Base-by-base conservation (phyloP, 2,888 invertebrate genomes). In the Priocnemis perturbator region DNA sequence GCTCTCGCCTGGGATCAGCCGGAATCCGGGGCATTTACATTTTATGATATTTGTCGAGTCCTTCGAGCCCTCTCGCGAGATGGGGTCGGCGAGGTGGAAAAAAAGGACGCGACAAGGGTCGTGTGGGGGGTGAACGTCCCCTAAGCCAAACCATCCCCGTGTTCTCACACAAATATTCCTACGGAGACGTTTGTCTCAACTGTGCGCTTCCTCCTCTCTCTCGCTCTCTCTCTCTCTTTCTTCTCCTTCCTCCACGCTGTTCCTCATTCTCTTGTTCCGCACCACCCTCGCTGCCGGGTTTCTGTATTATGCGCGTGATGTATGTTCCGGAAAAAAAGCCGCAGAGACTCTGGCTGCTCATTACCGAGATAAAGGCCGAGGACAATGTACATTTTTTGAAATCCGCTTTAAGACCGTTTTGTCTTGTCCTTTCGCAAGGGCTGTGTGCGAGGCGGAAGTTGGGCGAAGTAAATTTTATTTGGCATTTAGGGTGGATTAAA, bases 121-220 rank as follows among this genome's bases (percentile, higher is more conserved):
- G 59, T 14, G 26, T 23, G 71, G 56, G 67, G 58, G 57, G 60
- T 45, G 55, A 61, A 70, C 60, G 60, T 69, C 61, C 74, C 66
- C 75, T 81, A 82, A 81, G 81, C 83, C 77, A 67, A 63, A 64
- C 73, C 81, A 81, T 78, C 75, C 76, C 67, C 60, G 37, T 69
- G 77, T 85, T 85, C 81, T 78, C 86, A 84, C 81, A 81, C 81
- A 84, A 84, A 83, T 85, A 85, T 82, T 74, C 79, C 64, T 64
- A 53, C 70, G 30, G 63, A 57, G 62, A 74, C 73, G 62, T 68
- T 69, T 66, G 45, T 44, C 52, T 50, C 65, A 23, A 21, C 52
- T 20, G 37, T 17, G 53, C 50, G 61, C 59, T 65, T 58, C 57
- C 23, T 19, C 61, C 67, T 57, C 20, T 19, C 61, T 67, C 26